These are phyloP conservation scores for Hypothenemus hampei DNA, from an alignment of 1,140 invertebrate species.

Conservation along the genomic window DNA sequence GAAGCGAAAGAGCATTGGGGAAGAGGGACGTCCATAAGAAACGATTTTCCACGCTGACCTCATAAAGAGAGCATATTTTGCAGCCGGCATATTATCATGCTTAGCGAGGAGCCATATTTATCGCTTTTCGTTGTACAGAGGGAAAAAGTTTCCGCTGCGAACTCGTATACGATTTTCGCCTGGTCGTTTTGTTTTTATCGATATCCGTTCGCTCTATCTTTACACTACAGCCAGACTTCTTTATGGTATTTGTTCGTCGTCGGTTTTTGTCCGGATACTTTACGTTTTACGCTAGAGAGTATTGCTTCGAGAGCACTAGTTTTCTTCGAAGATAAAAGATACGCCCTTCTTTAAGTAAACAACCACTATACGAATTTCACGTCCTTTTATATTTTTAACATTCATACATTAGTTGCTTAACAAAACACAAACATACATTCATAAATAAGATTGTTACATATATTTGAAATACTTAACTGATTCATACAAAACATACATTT, in stretches of 20 bases:
- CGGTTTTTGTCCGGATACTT: constrained; percentile 21
- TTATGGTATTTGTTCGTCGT: constrained; percentile 25
- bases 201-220: constrained; percentile 27
- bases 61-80: constrained; percentile 22
- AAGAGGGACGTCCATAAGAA: too few relatives aligned
- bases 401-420: too few relatives aligned
- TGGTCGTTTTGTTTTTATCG: constrained; percentile 29
- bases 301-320: constrained; percentile 3
- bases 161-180: constrained; percentile 27
- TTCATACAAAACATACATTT: too few relatives aligned
- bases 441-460: too few relatives aligned
- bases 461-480: too few relatives aligned
- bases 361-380: too few relatives aligned
- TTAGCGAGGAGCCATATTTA: constrained; percentile 26
- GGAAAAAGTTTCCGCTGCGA: constrained; percentile 24
- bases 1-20: too few relatives aligned
- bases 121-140: constrained; percentile 15
- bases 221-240: constrained; percentile 25
- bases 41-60: constrained; percentile 16
- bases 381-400: too few relatives aligned
- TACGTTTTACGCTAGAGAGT: constrained; percentile 6
- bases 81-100: constrained; percentile 25
- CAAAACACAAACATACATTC: too few relatives aligned
- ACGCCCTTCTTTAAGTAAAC: background rate
- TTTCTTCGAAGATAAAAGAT: background rate